Evolutionary conservation across 2,113 vertebrate species (phyloP), one percentile per base, ranked within the genome.

Genomic region (Pimephales promelas): DNA sequence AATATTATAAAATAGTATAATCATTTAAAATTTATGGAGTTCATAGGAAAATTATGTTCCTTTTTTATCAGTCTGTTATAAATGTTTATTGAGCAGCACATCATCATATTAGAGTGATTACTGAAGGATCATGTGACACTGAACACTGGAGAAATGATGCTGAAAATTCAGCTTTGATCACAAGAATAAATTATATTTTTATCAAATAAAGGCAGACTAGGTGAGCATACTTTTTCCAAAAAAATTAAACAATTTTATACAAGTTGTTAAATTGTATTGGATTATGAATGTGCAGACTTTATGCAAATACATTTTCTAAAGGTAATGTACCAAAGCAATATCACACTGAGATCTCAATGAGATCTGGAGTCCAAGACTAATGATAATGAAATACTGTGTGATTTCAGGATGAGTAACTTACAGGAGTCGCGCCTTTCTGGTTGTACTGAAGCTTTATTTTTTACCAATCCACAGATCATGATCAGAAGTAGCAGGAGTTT

Each of bases 351-450:
- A n/a, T 59, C 1, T 59, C 56, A 4, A 24, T 57, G 10, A 26
- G 57, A 62, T 28, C 2, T 62, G 26, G 14, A 14, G 13, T 26
- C n/a, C n/a, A n/a, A 10, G 9, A 59, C 1, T 61, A 2, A 61
- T 0, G 6, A 61, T 61, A 4, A 11, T 28, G 2, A 28, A 61
- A 28, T 1, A 28, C 28, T 28, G 28, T 28, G 10, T 26, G n/a
- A 59, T 26, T 59, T 59, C 3, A 59, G 57, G 57, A 61, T 10
- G 57, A 43, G 49, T 49, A 74, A 74, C 71, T 74, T 74, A 74
- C 71, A n/a, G n/a, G n/a, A n/a, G n/a, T n/a, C n/a, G n/a, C n/a
- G n/a, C n/a, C n/a, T n/a, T n/a, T n/a, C n/a, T n/a, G n/a, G n/a
- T n/a, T n/a, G n/a, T n/a, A n/a, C n/a, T n/a, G n/a, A n/a, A n/a